phyloP scores from a whole-genome alignment of 2,797 vertebrate genomes.

The Sebastiscus tertius region DNA sequence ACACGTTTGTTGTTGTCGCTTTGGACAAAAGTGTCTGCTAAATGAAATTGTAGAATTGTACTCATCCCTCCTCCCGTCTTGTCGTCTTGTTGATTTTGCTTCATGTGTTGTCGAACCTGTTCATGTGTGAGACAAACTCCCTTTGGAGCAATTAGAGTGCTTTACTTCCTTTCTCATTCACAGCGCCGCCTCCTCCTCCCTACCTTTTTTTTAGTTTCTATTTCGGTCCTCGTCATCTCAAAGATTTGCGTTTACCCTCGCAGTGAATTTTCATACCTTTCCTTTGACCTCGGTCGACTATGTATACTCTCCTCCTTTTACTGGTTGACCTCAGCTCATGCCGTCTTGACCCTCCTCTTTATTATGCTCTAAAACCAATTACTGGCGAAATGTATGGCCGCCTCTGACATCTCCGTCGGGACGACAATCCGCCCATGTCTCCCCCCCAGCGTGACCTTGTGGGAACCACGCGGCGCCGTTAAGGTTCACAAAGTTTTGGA shows the following conservation, averaged over 20 bases:
- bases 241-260: constrained; percentile 13
- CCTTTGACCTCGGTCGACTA: constrained; percentile 15
- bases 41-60: too few species aligned
- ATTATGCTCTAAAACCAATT: constrained; percentile 21
- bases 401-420: neutral
- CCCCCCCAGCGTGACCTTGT: neutral
- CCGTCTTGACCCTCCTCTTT: neutral
- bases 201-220: neutral
- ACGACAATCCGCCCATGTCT: neutral
- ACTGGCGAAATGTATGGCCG: neutral
- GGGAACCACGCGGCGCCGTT: neutral
- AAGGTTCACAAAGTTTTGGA: constrained; percentile 1
- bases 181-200: neutral
- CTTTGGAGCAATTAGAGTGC: constrained; percentile 59
- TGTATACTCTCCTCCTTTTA: neutral
- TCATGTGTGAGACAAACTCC: constrained; percentile 47
- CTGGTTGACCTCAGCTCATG: neutral
- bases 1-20: too few species aligned
- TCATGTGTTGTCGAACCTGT: constrained; percentile 10
- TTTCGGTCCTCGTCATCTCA: neutral
- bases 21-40: too few species aligned
- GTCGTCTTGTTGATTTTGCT: constrained; percentile 36
- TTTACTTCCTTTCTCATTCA: constrained; percentile 22
- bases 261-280: constrained; percentile 1
- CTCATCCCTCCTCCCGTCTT: constrained; percentile 7